phyloP scores from a whole-genome alignment of 2,113 vertebrate genomes.

The Ivindomyrus marchei region DNA sequence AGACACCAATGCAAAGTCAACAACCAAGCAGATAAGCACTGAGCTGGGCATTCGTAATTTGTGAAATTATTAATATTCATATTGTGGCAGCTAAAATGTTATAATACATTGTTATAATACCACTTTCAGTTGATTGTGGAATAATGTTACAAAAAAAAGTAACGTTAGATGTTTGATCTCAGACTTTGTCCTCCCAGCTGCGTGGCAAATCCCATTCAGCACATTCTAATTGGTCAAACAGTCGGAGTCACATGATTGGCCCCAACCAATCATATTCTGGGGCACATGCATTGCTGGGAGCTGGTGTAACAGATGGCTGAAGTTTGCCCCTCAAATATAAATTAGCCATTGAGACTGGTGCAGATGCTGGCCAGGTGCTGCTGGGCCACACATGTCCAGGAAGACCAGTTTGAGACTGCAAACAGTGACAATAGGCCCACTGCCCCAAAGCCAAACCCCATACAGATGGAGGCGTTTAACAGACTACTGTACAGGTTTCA shows the following conservation, averaged over 20 bases:
- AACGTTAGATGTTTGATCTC: background rate
- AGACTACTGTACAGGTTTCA: background rate
- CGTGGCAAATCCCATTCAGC: background rate
- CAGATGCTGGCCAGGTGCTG: background rate
- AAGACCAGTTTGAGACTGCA: background rate
- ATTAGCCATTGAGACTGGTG: background rate
- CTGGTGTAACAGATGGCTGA: background rate
- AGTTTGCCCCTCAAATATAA: background rate
- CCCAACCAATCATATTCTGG: background rate
- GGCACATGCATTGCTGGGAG: background rate
- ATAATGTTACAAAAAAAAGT: too few relatives aligned
- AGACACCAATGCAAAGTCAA: background rate
- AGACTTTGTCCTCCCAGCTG: background rate
- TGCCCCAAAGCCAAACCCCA: background rate
- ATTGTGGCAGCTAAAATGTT: background rate
- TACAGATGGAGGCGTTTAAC: background rate
- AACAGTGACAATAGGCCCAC: background rate
- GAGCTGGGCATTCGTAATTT: background rate
- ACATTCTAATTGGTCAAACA: background rate
- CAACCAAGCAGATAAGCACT: background rate
- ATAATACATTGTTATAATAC: too few relatives aligned
- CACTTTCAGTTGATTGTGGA: too few relatives aligned
- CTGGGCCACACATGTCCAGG: background rate
- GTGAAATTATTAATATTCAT: background rate
- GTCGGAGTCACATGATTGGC: background rate